Evolutionary conservation across 1,140 invertebrate genomes (phyloP), one percentile per base, ranked within the genome.

Genomic region (Trichoplusia ni): DNA sequence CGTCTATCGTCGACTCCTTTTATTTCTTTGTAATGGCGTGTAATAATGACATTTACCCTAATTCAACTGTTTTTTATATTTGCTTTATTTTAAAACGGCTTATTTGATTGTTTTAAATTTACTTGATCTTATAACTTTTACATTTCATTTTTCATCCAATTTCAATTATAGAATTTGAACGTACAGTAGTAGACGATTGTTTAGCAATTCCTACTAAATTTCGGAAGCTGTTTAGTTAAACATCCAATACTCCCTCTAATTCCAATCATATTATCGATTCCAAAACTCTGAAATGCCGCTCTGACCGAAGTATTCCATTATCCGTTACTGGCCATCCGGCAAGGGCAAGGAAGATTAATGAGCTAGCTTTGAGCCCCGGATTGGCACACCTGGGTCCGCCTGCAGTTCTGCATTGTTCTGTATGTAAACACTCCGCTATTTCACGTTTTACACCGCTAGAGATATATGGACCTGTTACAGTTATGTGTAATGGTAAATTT

Each of bases 291-390:
- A 16, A 27, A 31, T 31, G 18, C 46, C 19, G 7, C 21, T 3
- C 6, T 5, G 7, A 44, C 51, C 51, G 51, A 27, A 46, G 33
- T 37, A 49, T 51, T 53, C 46, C 35, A 27, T 40, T 40, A 51
- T 31, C 37, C 35, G n/a, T 25, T 13, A 56, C 49, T 5, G 56
- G 46, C 56, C 44, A 66, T n/a, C n/a, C n/a, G n/a, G 56, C 21
- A 49, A 25, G 46, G 14, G 49, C 14, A 37, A 54, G 53, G 63
- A 73, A 81, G 79, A 84, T 84, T 82, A 82, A 84, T 82, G 79
- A 77, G 69, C 58, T 63, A 75, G 73, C 69, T 71, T 71, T 74
- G 62, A 59, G 69, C 63, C 61, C 66, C 56, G 60, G 47, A 64
- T 51, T 61, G 56, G 54, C 58, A 77, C 81, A 81, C 77, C 81